Percentiles rank a stretch among this genome's conserved stretches.
phyloP scores from a whole-genome alignment of 2,888 invertebrate species.

The Vanessa cardui region DNA sequence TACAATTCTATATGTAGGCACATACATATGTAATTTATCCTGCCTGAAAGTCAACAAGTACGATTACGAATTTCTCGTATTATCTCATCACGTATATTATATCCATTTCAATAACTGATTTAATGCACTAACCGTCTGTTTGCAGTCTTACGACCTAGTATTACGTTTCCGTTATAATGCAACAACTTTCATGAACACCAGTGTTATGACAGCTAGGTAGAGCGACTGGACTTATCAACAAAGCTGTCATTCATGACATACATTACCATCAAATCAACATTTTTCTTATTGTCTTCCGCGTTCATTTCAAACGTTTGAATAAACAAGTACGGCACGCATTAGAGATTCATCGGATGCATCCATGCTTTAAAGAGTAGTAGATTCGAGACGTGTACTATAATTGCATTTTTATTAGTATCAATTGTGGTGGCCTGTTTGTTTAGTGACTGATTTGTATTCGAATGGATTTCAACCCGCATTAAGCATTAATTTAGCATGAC shows the following conservation, averaged over 20 bases:
- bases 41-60: too few relatives aligned
- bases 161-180: not conserved
- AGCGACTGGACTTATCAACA: conserved; percentile 13
- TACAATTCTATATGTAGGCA: too few relatives aligned
- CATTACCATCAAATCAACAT: conserved; percentile 22
- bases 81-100: too few relatives aligned
- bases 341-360: conserved; percentile 71
- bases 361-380: conserved; percentile 27
- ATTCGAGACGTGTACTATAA: conserved; percentile 54
- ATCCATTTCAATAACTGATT: not conserved
- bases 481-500: not conserved
- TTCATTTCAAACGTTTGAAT: conserved; percentile 47
- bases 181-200: not conserved
- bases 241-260: conserved; percentile 4
- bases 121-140: not conserved
- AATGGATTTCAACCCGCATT: not conserved
- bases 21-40: too few relatives aligned
- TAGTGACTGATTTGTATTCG: conserved; percentile 1
- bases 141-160: not conserved
- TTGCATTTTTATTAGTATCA: conserved; percentile 72
- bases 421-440: conserved; percentile 48
- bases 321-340: conserved; percentile 62
- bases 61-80: too few relatives aligned
- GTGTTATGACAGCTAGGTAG: not conserved
- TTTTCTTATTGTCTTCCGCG: conserved; percentile 35